Percentiles rank a stretch among this genome's conserved stretches.
phyloP scores from a whole-genome alignment of 2,797 vertebrate species.

The Spinibarbus caldwelli region DNA sequence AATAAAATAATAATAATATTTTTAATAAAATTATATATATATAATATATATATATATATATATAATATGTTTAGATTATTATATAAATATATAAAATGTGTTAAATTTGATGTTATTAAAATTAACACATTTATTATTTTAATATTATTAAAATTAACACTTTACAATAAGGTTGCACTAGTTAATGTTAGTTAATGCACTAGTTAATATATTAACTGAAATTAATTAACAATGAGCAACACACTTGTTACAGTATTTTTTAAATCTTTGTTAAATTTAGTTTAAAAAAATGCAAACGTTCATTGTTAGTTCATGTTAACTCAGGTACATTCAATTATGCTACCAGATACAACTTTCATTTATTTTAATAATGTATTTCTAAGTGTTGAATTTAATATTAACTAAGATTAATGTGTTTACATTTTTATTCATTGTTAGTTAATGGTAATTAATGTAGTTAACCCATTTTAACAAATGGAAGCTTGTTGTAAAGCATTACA shows the following conservation, averaged over 20 bases:
- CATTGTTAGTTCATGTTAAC: background rate
- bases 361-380: background rate
- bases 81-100: too few species aligned
- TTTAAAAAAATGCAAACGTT: background rate
- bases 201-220: background rate
- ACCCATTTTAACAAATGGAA: too few species aligned
- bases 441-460: too few species aligned
- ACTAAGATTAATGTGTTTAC: too few species aligned
- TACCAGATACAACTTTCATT: background rate
- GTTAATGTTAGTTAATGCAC: background rate
- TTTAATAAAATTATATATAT: too few species aligned
- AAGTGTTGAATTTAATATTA: too few species aligned
- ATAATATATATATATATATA: background rate
- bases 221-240: background rate
- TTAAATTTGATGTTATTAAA: background rate
- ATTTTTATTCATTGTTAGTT: too few species aligned
- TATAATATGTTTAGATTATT: background rate
- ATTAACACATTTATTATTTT: background rate
- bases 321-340: too few species aligned
- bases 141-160: background rate
- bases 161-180: background rate
- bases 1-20: too few species aligned
- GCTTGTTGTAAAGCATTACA: too few species aligned
- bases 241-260: background rate
- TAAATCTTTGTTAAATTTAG: background rate